Evolutionary conservation across 2,888 invertebrate species (phyloP).

Genomic region (Nomada flava): DNA sequence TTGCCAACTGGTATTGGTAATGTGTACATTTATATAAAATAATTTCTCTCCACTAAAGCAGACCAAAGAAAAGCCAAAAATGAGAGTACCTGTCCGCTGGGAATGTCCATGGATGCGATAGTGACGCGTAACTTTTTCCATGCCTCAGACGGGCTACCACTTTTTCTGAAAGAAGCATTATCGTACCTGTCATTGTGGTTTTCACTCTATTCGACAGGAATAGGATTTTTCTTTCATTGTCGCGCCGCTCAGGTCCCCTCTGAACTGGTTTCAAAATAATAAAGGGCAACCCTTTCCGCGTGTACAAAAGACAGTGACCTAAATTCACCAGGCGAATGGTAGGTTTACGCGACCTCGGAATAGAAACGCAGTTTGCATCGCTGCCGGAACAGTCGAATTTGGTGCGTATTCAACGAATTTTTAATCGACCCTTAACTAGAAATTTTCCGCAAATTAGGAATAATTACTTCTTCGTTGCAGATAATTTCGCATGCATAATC

Average conservation of each 20-base stretch:
- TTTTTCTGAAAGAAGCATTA: conserved; percentile 50
- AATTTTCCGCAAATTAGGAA: neutral
- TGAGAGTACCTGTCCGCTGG: no score
- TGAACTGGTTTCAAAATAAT: conserved; percentile 63
- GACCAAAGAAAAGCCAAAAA: neutral
- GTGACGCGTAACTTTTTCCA: conserved; percentile 36
- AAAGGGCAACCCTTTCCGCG: conserved; percentile 62
- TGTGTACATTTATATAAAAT: no score
- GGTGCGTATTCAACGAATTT: neutral
- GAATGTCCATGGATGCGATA: neutral
- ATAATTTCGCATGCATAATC: neutral
- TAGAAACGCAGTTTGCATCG: conserved; percentile 22
- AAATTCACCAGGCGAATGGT: conserved; percentile 53
- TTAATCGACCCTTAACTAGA: neutral
- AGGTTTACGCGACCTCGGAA: conserved; percentile 45
- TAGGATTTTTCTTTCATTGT: conserved; percentile 58
- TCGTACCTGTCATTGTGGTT: conserved; percentile 57
- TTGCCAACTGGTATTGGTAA: no score
- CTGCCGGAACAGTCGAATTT: neutral
- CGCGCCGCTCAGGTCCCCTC: conserved; percentile 30
- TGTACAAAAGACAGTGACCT: conserved; percentile 63
- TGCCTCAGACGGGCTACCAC: conserved; percentile 8
- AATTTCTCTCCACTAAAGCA: no score
- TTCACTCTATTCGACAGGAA: conserved; percentile 44
- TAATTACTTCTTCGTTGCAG: neutral